Evolutionary conservation across 2,888 invertebrate species (phyloP), one percentile per base, ranked within the genome.

Genomic region (Agrotis puta): DNA sequence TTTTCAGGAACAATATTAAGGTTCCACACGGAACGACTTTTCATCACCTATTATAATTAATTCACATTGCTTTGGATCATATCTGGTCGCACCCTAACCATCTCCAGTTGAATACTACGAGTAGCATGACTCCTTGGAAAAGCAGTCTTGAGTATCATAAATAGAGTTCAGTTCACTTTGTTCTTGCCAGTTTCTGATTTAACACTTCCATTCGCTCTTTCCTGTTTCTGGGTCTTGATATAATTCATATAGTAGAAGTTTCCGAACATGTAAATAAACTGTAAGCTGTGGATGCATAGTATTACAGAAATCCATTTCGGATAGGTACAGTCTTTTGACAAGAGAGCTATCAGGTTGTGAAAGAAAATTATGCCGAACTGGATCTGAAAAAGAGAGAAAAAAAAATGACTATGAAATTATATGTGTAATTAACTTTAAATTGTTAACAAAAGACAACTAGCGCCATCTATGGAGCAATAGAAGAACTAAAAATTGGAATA

Each of bases 241-340:
- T 88, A 88, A n/a, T 33, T 82, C 0, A 59, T 54, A 16, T 86
- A 86, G 64, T 88, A 88, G 27, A 88, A 88, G 13, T 66, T 74
- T 2, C 88, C 86, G 59, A 88, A 88, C 84, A 88, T 80, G n/a
- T 85, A 88, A 0, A 86, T 18, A 43, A 88, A 88, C 0, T 84
- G 79, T 0, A 84, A 3, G 6, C 71, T 18, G 24, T 63, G 43
- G 0, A 85, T 0, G 39, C 73, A 47, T 1, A 86, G 66, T 0
- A 22, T 0, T 0, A 18, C 0, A n/a, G 78, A 77, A 16, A 88
- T 72, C 85, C 85, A 88, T 62, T 64, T 85, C 0, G 88, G 88
- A 50, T 85, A 88, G 0, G 14, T 51, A 24, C 88, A 88, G n/a
- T 66, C 74, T 4, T 54, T 16, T 9, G 68, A 33, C 33, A 56